These are phyloP conservation scores for Epizoanthus scotinus DNA, from an alignment of 92 coral and sea anemone genomes.

Conservation along the genomic window DNA sequence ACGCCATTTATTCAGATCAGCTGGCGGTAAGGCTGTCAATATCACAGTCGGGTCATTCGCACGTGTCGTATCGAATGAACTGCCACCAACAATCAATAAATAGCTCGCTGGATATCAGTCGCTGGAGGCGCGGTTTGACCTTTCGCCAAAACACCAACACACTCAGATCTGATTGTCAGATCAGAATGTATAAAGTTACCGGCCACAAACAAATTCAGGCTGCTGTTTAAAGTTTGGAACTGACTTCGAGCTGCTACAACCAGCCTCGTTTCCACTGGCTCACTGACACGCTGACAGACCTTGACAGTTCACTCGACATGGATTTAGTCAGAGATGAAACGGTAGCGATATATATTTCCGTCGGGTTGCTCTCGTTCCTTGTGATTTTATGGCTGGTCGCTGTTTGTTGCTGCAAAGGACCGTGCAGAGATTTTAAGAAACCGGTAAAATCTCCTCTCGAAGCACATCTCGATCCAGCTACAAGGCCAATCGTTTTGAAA, in stretches of 20 bases:
- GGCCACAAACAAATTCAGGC: background rate
- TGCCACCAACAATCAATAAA: background rate
- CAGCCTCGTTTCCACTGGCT: background rate
- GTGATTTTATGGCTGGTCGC: conserved; percentile 63
- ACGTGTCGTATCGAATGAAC: background rate
- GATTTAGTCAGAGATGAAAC: conserved; percentile 54
- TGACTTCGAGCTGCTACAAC: background rate
- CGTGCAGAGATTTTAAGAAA: conserved; percentile 72
- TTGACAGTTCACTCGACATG: background rate
- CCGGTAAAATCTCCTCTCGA: conserved; percentile 82
- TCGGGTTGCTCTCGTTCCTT: conserved; percentile 68
- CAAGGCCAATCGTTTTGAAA: conserved; percentile 55
- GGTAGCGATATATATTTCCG: conserved; percentile 70
- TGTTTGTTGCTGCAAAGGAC: conserved; percentile 72
- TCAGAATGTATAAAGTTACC: background rate
- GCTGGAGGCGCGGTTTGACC: conserved; percentile 3
- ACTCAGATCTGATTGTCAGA: background rate
- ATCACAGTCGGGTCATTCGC: background rate
- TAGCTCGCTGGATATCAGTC: background rate
- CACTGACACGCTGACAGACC: background rate
- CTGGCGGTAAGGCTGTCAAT: conserved; percentile 16
- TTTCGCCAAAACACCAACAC: conserved; percentile 1
- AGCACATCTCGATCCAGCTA: conserved; percentile 78
- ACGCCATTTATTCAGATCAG: background rate
- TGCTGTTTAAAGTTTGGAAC: background rate